phyloP scores from a whole-genome alignment of 2,797 vertebrate species.

The Aselliscus stoliczkanus region DNA sequence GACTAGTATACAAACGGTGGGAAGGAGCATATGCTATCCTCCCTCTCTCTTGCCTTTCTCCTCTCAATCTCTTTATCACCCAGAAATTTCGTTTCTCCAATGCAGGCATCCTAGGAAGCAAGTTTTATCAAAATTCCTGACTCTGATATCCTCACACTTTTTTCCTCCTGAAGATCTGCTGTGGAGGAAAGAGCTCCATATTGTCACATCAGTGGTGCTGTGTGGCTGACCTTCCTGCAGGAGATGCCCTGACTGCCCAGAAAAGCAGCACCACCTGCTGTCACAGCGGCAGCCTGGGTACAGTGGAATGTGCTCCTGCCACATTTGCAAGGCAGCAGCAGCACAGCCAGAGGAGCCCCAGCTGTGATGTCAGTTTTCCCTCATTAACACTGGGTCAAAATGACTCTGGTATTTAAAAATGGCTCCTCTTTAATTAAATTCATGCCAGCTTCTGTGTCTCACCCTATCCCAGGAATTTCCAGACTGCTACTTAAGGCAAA shows the following conservation, averaged over 20 bases:
- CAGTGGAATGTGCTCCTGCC: background rate
- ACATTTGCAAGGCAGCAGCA: background rate
- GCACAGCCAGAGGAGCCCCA: background rate
- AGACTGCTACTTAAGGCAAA: conserved; percentile 63
- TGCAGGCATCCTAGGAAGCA: background rate
- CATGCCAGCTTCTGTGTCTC: conserved; percentile 9
- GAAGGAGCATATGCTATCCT: background rate
- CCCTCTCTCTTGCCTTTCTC: background rate
- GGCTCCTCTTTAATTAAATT: conserved; percentile 53
- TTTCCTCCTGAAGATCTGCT: background rate
- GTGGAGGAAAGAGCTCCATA: background rate
- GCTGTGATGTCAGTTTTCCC: conserved; percentile 6
- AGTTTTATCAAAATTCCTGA: background rate
- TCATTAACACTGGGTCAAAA: conserved; percentile 61
- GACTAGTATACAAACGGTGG: background rate
- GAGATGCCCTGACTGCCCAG: background rate
- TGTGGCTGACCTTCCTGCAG: conserved; percentile 11
- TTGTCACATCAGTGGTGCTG: background rate
- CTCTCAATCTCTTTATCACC: background rate
- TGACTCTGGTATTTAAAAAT: conserved; percentile 48
- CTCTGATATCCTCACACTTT: background rate
- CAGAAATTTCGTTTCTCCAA: background rate
- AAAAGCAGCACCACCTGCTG: conserved; percentile 6
- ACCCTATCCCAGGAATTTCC: conserved; percentile 62
- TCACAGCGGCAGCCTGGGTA: background rate